These are phyloP conservation scores for Colostygia pectinataria DNA, from an alignment of 2,888 invertebrate genomes.

Conservation along the genomic window DNA sequence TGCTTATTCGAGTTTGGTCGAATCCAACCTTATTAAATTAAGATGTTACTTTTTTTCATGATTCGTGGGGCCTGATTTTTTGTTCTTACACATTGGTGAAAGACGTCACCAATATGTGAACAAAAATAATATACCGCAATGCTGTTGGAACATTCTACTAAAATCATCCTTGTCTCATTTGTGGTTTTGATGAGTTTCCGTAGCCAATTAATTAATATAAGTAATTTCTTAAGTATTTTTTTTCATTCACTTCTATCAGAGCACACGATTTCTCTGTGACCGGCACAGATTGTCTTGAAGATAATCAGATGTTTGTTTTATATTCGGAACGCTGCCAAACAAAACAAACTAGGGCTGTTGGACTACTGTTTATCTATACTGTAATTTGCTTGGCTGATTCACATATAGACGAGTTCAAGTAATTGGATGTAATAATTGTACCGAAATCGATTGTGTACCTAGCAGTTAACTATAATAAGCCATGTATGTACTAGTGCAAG, in stretches of 20 bases:
- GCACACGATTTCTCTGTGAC: background rate
- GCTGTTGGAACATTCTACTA: too few relatives aligned
- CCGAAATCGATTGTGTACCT: background rate
- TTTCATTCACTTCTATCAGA: background rate
- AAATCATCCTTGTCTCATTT: too few relatives aligned
- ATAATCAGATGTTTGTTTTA: slow-evolving; percentile 20
- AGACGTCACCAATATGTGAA: too few relatives aligned
- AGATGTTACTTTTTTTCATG: too few relatives aligned
- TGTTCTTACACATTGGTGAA: too few relatives aligned
- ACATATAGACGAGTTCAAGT: slow-evolving; percentile 11
- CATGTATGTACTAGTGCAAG: background rate
- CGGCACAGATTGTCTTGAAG: slow-evolving; percentile 7
- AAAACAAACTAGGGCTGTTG: slow-evolving; percentile 10
- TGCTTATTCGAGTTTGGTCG: too few relatives aligned
- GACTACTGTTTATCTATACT: slow-evolving; percentile 9
- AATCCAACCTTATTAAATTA: too few relatives aligned
- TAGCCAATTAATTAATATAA: too few relatives aligned
- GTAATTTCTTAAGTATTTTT: too few relatives aligned
- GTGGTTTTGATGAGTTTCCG: too few relatives aligned
- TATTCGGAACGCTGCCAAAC: slow-evolving; percentile 20
- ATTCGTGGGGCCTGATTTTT: too few relatives aligned
- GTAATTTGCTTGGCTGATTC: slow-evolving; percentile 3
- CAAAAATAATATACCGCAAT: too few relatives aligned
- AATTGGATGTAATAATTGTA: slow-evolving; percentile 10
- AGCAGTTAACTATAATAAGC: slow-evolving; percentile 1